A percentile compares a stretch with the other conserved stretches of the same genome.
Evolutionary conservation across 2,888 invertebrate species (phyloP).

Genomic region (Theodoxus fluviatilis): DNA sequence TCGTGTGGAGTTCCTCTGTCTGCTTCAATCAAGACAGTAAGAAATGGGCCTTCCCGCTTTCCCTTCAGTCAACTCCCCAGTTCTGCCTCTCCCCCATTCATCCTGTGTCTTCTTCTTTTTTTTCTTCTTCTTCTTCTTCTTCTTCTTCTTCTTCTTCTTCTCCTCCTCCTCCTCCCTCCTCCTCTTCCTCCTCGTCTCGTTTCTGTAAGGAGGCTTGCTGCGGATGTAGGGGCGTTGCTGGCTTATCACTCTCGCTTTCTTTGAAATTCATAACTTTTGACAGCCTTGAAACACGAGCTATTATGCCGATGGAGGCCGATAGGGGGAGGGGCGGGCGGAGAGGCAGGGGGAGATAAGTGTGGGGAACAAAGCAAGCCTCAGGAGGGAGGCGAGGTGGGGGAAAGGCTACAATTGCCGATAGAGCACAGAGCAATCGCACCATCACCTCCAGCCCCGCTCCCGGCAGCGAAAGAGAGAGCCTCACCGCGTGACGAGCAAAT

Average conservation of each 20-base stretch:
- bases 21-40: no score
- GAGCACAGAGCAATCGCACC: no score
- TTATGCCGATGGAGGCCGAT: constrained; percentile 23
- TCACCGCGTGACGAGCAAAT: neutral
- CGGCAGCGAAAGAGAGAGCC: neutral
- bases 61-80: neutral
- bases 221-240: no score
- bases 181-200: neutral
- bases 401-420: no score
- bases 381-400: neutral
- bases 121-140: neutral
- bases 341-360: neutral
- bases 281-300: constrained; percentile 29
- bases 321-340: neutral
- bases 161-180: neutral
- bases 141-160: neutral
- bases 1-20: no score
- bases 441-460: no score
- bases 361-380: no score
- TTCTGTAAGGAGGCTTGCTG: no score
- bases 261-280: constrained; percentile 30
- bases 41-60: neutral
- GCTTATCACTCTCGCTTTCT: constrained; percentile 17
- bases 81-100: no score
- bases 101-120: no score